These are phyloP conservation scores for Aurelia sp. DNA, from an alignment of 30 jellyfish, hydroid and myxozoan species.

Conservation along the genomic window DNA sequence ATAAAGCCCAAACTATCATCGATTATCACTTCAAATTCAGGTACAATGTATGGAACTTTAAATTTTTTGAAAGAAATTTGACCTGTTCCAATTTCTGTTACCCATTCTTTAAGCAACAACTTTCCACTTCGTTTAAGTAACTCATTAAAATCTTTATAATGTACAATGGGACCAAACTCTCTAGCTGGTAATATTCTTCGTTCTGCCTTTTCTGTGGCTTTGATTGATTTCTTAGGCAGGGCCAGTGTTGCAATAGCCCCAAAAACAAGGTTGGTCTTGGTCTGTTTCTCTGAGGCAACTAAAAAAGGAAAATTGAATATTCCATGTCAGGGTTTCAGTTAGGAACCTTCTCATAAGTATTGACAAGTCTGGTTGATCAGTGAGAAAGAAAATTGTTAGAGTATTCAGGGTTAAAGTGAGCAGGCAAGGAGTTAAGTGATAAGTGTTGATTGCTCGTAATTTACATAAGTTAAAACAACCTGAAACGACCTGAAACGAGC, in stretches of 20 bases:
- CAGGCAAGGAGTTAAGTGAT: too few species aligned
- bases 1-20: conserved; percentile 29
- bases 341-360: too few species aligned
- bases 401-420: too few species aligned
- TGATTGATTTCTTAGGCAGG: conserved; percentile 9
- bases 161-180: not conserved
- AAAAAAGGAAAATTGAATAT: not conserved
- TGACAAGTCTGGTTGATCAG: too few species aligned
- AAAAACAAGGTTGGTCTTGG: not conserved
- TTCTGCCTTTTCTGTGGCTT: not conserved
- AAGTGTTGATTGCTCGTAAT: too few species aligned
- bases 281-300: not conserved
- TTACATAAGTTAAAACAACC: too few species aligned
- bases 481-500: too few species aligned
- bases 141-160: not conserved
- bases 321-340: too few species aligned
- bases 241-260: not conserved
- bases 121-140: not conserved
- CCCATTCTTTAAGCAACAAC: not conserved
- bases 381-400: too few species aligned
- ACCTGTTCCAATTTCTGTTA: not conserved
- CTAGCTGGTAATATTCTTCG: not conserved
- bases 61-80: not conserved
- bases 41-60: conserved; percentile 9
- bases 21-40: conserved; percentile 40